Evolutionary conservation across 2,113 vertebrate genomes (phyloP), one percentile per base, ranked within the genome.

Genomic region (Syrmaticus mikado): DNA sequence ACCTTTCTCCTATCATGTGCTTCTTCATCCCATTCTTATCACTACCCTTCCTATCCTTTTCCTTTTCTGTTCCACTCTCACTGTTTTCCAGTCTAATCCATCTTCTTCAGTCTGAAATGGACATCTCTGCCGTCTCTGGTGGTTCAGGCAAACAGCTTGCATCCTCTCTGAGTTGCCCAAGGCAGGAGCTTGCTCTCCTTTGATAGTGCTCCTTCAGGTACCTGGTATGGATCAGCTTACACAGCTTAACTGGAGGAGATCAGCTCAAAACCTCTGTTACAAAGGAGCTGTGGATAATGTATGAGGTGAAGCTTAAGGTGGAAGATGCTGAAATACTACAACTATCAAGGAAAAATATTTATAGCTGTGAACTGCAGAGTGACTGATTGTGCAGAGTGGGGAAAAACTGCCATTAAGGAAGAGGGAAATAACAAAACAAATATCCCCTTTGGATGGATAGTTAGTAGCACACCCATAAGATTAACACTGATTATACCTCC

Each of bases 381-480:
- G 72, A 71, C 84, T 85, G 89, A 89, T 82, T 71, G 72, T 77
- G 79, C 57, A 85, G 89, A n/a, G 65, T 60, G 85, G 73, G 72
- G 57, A 78, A 87, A 94, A 92, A 61, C 65, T 93, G 64, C 72
- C 27, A 41, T 93, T 94, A 93, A 82, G 89, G 91, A 92, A 95
- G 84, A 92, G 75, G 78, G 55, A 91, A 93, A 95, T 60, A 67
- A 64, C 89, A 93, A 92, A 96, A 81, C 91, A 93, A 95, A 94
- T 82, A 94, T 85, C 65, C 87, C 93, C 68, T 93, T 89, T 92
- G 79, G 85, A 85, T 92, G 79, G 85, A 85, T 94, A 92, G 83
- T 94, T 91, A 87, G 79, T 67, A 94, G 82, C 79, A 93, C 43
- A 0, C 82, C 94, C 91, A 83, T 43, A 96, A 94, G 79, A 93